Percentiles rank a stretch among this genome's conserved stretches.
These are phyloP conservation scores for Pygocentrus nattereri DNA, from an alignment of 2,797 vertebrate species.

Conservation along the genomic window DNA sequence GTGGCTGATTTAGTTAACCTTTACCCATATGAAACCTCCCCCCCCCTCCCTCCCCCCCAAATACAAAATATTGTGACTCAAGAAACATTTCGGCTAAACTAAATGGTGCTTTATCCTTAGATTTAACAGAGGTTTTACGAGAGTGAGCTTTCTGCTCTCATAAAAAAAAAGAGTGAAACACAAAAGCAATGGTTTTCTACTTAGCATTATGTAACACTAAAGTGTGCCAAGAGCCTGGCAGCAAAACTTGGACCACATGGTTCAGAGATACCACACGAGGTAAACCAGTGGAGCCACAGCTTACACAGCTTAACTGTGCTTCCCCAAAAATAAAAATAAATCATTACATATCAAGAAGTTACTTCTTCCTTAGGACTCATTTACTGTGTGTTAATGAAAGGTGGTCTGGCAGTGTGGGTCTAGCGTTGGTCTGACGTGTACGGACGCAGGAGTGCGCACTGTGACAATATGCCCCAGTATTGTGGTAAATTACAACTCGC, in stretches of 20 bases:
- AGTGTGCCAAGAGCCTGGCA: slow-evolving; percentile 19
- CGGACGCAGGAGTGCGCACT: no score
- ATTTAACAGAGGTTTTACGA: background rate
- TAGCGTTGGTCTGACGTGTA: background rate
- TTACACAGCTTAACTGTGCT: slow-evolving; percentile 6
- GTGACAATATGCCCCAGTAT: no score
- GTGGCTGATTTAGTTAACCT: no score
- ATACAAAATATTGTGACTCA: background rate
- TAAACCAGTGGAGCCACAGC: slow-evolving; percentile 20
- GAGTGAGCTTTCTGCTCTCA: background rate
- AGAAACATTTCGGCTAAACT: background rate
- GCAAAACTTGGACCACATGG: slow-evolving; percentile 20
- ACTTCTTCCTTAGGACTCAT: background rate
- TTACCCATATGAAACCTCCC: no score
- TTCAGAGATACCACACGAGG: slow-evolving; percentile 16
- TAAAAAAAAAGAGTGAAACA: background rate
- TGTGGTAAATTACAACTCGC: no score
- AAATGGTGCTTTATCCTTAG: background rate
- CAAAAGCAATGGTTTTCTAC: slow-evolving; percentile 7
- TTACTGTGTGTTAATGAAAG: background rate
- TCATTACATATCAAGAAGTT: background rate
- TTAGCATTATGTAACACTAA: slow-evolving; percentile 6
- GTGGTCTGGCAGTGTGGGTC: background rate
- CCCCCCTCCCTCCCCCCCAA: no score
- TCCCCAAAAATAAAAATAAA: background rate